Base-by-base conservation (phyloP, 2,888 invertebrate species). In the Stegophylla sp. region DNA sequence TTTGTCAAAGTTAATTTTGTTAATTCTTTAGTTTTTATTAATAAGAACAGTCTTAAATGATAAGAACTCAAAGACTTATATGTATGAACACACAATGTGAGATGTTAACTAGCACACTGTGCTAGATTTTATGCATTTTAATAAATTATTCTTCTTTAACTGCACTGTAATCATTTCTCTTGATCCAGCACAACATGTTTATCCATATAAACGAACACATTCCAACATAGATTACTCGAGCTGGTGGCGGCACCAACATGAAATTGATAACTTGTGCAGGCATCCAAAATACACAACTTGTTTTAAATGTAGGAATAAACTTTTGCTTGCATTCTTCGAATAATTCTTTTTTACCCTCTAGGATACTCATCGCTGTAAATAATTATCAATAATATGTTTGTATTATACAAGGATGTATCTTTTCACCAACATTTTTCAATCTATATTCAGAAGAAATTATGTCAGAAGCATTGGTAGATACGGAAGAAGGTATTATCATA, bases 221-320 rank as follows among this genome's bases (percentile, higher is more conserved):
- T 0, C 94, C 92, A 41, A 95, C 93, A 85, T 93, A 95, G 1
- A 92, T 90, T 0, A 95, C 93, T 20, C 95, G 89, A 82, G 92
- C 89, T 74, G 91, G 87, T 0, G 94, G 89, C 0, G 94, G 92
- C 72, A 95, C 86, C 74, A 93, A 86, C 64, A 89, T 86, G 86
- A 95, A 95, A 87, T 95, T 95, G 45, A 94, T 85, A 0, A 91
- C 89, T 87, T 94, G 94, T 0, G 91, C 92, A 0, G 95, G 95
- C 56, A 95, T 86, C 95, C 95, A 95, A 86, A 94, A 95, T 75
- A 90, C 87, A 85, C 94, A 94, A 83, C 94, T 94, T 0, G 92
- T 91, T 86, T 90, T 83, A 85, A 91, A 89, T 0, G 94, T 93
- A 82, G 90, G 91, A 83, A 90, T 84, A 84, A 93, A 92, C 86